Conservation (phyloP, 2,797 vertebrate genomes). For the Sebastes itinus region DNA sequence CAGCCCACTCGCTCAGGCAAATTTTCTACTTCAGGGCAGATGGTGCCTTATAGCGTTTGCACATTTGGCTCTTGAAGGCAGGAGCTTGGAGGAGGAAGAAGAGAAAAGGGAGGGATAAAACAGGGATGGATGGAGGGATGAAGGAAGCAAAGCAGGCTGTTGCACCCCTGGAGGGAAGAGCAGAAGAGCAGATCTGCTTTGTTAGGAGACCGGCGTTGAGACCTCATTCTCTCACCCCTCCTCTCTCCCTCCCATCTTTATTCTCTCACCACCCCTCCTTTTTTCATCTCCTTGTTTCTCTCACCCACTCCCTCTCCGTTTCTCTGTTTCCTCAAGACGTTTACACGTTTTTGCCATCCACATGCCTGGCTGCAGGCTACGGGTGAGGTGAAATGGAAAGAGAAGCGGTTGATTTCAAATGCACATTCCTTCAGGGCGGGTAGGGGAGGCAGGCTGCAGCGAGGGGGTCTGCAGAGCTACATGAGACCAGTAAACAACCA, state of each 20-base stretch:
- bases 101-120: conserved; percentile 15
- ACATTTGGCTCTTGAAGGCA: conserved; percentile 40
- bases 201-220: conserved; percentile 46
- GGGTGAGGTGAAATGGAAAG: conserved; percentile 68
- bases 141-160: conserved; percentile 55
- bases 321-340: conserved; percentile 44
- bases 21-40: conserved; percentile 43
- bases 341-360: conserved; percentile 73
- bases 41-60: conserved; percentile 45
- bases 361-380: conserved; percentile 70
- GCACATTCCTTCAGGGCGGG: conserved; percentile 51
- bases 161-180: conserved; percentile 56
- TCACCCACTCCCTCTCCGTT: conserved; percentile 42
- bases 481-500: conserved; percentile 60
- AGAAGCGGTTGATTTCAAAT: conserved; percentile 54
- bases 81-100: conserved; percentile 16
- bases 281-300: conserved; percentile 19
- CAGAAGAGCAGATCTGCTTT: conserved; percentile 63
- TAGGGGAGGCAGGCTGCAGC: background rate
- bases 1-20: conserved; percentile 18
- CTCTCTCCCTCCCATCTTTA: background rate
- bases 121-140: conserved; percentile 37
- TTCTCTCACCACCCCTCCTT: conserved; percentile 17
- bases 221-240: conserved; percentile 24
- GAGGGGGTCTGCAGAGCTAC: conserved; percentile 38